These are phyloP conservation scores for Psittacara wagleri DNA, from an alignment of 2,113 vertebrate genomes.

Conservation along the genomic window DNA sequence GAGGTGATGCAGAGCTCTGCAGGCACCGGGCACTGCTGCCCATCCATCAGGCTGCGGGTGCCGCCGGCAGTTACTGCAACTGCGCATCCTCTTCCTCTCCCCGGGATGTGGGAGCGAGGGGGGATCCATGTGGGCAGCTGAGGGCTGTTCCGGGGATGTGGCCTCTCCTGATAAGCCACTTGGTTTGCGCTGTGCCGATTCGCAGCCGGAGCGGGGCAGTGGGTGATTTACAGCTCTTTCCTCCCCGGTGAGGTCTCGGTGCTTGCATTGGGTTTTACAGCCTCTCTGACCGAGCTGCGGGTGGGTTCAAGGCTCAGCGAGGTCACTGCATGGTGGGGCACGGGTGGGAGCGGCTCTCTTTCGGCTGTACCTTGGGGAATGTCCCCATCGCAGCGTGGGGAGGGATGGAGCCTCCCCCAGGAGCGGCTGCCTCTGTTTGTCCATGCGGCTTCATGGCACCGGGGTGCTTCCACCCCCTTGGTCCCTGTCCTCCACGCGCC, in stretches of 20 bases:
- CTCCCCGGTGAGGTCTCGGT: background rate
- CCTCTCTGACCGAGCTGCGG: accelerated
- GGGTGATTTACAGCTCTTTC: slow-evolving; percentile 26
- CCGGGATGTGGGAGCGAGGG: background rate
- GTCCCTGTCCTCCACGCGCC: accelerated
- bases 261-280: accelerated
- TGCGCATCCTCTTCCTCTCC: background rate
- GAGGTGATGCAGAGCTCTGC: background rate
- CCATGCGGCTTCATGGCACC: background rate
- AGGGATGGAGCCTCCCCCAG: background rate
- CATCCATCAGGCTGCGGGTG: background rate
- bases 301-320: background rate
- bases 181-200: background rate
- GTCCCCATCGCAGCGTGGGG: accelerated
- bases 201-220: background rate
- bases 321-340: background rate
- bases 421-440: background rate
- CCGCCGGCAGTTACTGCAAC: background rate
- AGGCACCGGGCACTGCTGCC: background rate
- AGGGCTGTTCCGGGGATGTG: background rate
- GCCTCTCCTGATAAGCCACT: background rate
- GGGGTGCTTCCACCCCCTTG: background rate
- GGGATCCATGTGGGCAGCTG: background rate
- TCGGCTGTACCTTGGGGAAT: background rate
- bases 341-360: background rate